Conservation (phyloP, 2,888 invertebrate genomes). For the Lymantria dispar region DNA sequence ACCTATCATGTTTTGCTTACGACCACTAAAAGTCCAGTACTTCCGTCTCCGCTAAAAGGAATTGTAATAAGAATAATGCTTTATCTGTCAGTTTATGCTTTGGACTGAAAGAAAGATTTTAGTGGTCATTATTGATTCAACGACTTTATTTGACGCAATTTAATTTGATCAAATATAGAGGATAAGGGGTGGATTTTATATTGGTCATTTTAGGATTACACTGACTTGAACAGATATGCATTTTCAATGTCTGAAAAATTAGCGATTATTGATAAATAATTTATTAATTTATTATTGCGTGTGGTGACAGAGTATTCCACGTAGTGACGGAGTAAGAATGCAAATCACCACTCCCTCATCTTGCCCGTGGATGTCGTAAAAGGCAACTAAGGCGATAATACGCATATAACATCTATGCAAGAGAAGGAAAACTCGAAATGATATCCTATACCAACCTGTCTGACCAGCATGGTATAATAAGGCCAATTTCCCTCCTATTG, state of each 20-base stretch:
- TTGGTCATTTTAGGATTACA: neutral
- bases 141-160: conserved; percentile 14
- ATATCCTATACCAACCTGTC: too few relatives aligned
- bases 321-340: too few relatives aligned
- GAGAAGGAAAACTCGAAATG: too few relatives aligned
- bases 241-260: neutral
- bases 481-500: too few relatives aligned
- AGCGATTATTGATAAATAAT: too few relatives aligned
- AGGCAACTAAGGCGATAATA: too few relatives aligned
- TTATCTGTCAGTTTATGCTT: conserved; percentile 28
- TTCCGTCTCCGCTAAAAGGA: conserved; percentile 27
- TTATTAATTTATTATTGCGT: too few relatives aligned
- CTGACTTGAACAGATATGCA: neutral
- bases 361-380: too few relatives aligned
- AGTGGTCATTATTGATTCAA: conserved; percentile 30
- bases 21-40: conserved; percentile 39
- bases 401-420: too few relatives aligned
- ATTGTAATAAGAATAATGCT: conserved; percentile 32
- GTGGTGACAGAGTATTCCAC: too few relatives aligned
- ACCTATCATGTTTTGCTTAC: conserved; percentile 42
- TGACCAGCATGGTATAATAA: too few relatives aligned
- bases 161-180: conserved; percentile 7
- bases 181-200: conserved; percentile 1
- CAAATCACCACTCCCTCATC: too few relatives aligned
- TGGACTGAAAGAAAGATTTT: conserved; percentile 19